Evolutionary conservation across 2,113 vertebrate genomes (phyloP), one percentile per base, ranked within the genome.

Genomic region (Aspiorhynchus laticeps): DNA sequence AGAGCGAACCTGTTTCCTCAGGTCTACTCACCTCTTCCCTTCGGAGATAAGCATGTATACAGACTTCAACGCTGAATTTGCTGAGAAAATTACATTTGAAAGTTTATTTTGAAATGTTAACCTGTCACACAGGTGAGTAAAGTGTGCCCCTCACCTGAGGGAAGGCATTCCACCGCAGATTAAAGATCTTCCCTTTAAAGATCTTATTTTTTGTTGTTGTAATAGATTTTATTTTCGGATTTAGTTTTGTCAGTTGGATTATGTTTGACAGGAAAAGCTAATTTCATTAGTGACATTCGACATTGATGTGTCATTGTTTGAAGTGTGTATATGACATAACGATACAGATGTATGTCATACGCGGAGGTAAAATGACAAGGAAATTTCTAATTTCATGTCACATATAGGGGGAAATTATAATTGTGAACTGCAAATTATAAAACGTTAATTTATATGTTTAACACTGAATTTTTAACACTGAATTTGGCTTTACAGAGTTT

Each of bases 1-100:
- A 90, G 79, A 88, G 85, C 84, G 78, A 88, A 90, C 89, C 87
- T 88, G 89, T 90, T 90, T 76, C 74, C 51, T 87, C 82, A 80
- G 84, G 77, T 85, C 80, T n/a, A 28, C 36, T 59, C 15, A 43
- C 17, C 11, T 33, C 36, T 28, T 28, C 31, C 8, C 82, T 2
- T 4, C 8, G 0, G 12, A 63, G 8, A 51, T 3, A 31, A 36
- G 6, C 17, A 14, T 51, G 7, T 56, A 26, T 59, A 28, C 17
- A 38, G 12, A 5, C 56, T 24, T 76, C 38, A 38, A 9, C 24
- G 10, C 21, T 19, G 31, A 19, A 59, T 51, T 75, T 12, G 8
- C 4, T 0, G 1, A 14, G 21, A 24, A 61, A 74, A 2, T 3
- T 4, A 11, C 2, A 21, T 43, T 36, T 41, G 0, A 74, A n/a